phyloP scores from a whole-genome alignment of 2,113 vertebrate genomes.

The Entomyzon cyanotis region DNA sequence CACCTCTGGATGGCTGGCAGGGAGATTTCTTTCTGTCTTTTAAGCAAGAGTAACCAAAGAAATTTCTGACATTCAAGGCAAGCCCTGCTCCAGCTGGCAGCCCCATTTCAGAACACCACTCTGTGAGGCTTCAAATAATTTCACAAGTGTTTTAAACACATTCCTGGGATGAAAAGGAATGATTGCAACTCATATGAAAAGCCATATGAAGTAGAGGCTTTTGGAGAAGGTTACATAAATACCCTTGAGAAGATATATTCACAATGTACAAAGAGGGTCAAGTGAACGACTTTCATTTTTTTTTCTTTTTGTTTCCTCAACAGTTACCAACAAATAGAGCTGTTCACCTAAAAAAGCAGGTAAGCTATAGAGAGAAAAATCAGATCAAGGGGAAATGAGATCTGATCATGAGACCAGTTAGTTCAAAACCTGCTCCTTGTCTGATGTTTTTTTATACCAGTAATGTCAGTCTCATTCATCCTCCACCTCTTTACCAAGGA shows the following conservation, averaged over 20 bases:
- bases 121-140: not conserved
- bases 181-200: not conserved
- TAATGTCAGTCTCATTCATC: not conserved
- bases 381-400: not conserved
- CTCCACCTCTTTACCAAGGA: not conserved
- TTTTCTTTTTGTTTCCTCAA: not conserved
- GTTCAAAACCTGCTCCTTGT: not conserved
- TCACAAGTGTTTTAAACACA: not conserved
- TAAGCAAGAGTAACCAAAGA: not conserved
- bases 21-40: not conserved
- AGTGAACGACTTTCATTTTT: not conserved
- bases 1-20: fast-evolving
- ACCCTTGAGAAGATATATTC: not conserved
- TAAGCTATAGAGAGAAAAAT: not conserved
- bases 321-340: not conserved
- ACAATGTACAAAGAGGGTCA: not conserved
- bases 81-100: not conserved
- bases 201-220: not conserved
- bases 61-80: not conserved
- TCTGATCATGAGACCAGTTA: not conserved
- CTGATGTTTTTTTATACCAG: not conserved
- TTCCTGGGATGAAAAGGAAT: not conserved
- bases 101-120: not conserved
- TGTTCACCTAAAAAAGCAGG: not conserved
- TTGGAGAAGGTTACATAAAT: slow-evolving; percentile 5